phyloP scores from a whole-genome alignment of 2,113 vertebrate species.

The Proteles cristata region DNA sequence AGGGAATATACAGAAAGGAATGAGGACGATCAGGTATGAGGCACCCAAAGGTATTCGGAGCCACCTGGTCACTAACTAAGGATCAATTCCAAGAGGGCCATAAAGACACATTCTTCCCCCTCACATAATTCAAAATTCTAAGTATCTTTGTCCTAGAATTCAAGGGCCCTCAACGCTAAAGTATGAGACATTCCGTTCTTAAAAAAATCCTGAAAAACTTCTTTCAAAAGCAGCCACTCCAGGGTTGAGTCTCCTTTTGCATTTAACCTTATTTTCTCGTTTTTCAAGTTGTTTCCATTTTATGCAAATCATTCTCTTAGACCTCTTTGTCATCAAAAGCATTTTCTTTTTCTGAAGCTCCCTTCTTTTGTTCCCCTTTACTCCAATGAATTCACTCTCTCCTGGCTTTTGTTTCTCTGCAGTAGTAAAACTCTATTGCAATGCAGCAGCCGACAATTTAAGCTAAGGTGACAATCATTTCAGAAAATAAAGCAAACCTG shows the following conservation, averaged over 20 bases:
- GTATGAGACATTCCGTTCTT: constrained; percentile 7
- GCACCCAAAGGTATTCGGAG: background rate
- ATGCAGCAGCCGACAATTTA: constrained; percentile 83
- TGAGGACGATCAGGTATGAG: background rate
- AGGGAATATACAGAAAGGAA: too few species aligned
- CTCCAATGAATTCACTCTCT: constrained; percentile 83
- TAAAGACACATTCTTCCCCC: background rate
- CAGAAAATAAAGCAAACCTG: constrained; percentile 79
- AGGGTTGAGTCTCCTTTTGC: background rate
- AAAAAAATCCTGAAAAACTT: constrained; percentile 47
- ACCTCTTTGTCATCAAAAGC: constrained; percentile 61
- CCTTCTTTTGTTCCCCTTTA: constrained; percentile 72
- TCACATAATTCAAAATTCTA: background rate
- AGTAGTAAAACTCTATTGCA: constrained; percentile 82
- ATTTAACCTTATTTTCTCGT: constrained; percentile 71
- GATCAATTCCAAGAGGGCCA: background rate
- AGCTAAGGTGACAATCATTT: constrained; percentile 82
- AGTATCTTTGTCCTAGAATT: background rate
- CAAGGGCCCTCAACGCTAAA: constrained; percentile 17
- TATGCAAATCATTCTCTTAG: constrained; percentile 67
- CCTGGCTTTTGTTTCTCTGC: constrained; percentile 84
- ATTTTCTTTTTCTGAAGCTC: constrained; percentile 57
- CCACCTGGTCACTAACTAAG: background rate
- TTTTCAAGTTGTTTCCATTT: constrained; percentile 60
- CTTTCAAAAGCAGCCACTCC: constrained; percentile 49